Percentiles rank a stretch among this genome's conserved stretches.
These are phyloP conservation scores for Macquaria australasica DNA, from an alignment of 2,113 vertebrate species.

Conservation along the genomic window DNA sequence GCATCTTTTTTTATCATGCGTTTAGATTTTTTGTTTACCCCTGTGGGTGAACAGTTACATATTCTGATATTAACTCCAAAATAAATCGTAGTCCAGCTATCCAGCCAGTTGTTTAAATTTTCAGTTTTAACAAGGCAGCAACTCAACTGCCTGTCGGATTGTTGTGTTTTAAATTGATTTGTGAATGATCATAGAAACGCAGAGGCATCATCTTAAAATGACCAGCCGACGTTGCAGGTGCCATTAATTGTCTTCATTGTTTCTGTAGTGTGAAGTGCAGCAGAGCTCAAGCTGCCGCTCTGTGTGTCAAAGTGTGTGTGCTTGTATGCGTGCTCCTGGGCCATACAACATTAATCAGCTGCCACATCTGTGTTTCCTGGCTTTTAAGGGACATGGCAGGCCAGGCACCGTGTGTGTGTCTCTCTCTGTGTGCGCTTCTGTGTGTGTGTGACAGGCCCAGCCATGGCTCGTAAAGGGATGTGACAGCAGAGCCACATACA, in stretches of 20 bases:
- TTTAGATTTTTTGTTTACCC: slow-evolving; percentile 5
- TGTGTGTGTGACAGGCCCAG: slow-evolving; percentile 72
- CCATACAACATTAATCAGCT: slow-evolving; percentile 84
- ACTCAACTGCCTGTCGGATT: background rate
- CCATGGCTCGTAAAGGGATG: slow-evolving; percentile 74
- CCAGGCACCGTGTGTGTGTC: slow-evolving; percentile 61
- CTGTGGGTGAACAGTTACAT: slow-evolving; percentile 2
- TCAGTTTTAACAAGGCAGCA: slow-evolving; percentile 3
- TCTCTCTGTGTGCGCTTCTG: slow-evolving; percentile 34
- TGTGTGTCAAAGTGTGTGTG: slow-evolving; percentile 35
- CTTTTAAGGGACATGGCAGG: slow-evolving; percentile 82
- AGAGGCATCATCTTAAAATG: background rate
- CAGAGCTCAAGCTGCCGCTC: slow-evolving; percentile 17
- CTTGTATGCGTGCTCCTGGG: slow-evolving; percentile 58
- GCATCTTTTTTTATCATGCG: background rate
- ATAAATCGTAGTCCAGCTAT: background rate
- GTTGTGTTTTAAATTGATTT: background rate
- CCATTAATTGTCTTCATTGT: slow-evolving; percentile 32
- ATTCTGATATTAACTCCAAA: slow-evolving; percentile 2
- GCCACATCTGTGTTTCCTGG: slow-evolving; percentile 81
- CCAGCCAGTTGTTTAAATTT: background rate
- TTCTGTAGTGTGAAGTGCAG: slow-evolving; percentile 22
- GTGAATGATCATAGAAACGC: background rate
- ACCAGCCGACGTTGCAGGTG: slow-evolving; percentile 23
- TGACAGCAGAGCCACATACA: slow-evolving; percentile 78